Conservation (phyloP, 2,113 vertebrate genomes). For the Phalacrocorax brasilianus region DNA sequence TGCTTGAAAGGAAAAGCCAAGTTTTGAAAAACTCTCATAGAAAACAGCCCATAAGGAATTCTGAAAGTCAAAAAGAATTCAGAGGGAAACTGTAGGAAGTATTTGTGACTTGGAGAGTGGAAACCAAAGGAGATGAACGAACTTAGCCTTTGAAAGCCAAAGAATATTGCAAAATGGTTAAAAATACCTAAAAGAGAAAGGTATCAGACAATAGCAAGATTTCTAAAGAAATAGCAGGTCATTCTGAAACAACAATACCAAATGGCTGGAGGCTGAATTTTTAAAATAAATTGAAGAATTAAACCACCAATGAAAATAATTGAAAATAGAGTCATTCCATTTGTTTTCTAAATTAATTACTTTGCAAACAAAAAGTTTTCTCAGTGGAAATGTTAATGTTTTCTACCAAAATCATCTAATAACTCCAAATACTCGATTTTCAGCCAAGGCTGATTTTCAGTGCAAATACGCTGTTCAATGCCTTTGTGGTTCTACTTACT, state of each 20-base stretch:
- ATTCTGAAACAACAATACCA: neutral
- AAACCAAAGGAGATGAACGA: neutral
- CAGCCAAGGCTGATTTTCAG: neutral
- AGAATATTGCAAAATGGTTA: neutral
- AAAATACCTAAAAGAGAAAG: neutral
- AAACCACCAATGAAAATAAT: slow-evolving; percentile 26
- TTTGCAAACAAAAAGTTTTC: neutral
- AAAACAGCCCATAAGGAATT: neutral
- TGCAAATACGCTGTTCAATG: neutral
- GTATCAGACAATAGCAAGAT: neutral
- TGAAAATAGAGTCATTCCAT: neutral
- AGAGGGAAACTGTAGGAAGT: neutral
- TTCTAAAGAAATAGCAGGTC: neutral
- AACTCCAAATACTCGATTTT: neutral
- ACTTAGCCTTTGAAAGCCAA: neutral
- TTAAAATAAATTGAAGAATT: slow-evolving; percentile 40
- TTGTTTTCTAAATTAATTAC: slow-evolving; percentile 34
- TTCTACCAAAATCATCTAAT: neutral
- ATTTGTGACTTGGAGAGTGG: neutral
- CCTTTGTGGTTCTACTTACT: neutral
- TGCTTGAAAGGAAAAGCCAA: slow-evolving; percentile 2
- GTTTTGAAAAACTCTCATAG: neutral
- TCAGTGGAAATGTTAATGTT: neutral
- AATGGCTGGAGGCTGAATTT: neutral
- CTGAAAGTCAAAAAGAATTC: neutral